A percentile compares a stretch with the other conserved stretches of the same genome.
Conservation (phyloP, 2,797 vertebrate species). For the Cottoperca gobio region DNA sequence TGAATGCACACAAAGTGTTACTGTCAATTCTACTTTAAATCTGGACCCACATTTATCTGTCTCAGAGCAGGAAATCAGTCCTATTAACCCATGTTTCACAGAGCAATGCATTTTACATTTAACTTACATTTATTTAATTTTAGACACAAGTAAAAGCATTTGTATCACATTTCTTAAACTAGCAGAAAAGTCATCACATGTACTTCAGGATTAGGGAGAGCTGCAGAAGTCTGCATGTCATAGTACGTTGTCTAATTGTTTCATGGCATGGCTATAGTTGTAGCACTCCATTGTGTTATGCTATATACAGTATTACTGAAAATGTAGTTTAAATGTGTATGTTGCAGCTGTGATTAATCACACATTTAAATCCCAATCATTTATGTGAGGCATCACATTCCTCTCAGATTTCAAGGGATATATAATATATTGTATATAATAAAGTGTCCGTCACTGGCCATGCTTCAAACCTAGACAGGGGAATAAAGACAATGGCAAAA, state of each 20-base stretch:
- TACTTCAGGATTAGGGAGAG: neutral
- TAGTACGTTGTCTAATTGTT: neutral
- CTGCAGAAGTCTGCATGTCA: neutral
- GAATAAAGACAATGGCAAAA: constrained; percentile 65
- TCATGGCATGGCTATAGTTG: neutral
- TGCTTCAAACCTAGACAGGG: constrained; percentile 16
- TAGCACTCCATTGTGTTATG: neutral
- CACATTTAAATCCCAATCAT: neutral
- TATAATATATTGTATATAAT: too few species aligned
- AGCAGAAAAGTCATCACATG: neutral
- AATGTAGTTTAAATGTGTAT: neutral
- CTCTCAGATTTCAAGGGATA: neutral
- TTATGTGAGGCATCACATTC: neutral
- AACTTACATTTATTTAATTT: neutral
- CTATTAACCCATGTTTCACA: neutral
- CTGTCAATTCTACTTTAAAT: neutral
- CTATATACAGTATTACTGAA: neutral
- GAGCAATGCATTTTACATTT: neutral
- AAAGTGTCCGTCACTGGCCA: neutral
- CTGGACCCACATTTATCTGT: too few species aligned
- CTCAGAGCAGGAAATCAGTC: neutral
- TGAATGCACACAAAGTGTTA: neutral
- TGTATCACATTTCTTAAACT: neutral
- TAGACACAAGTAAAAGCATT: neutral
- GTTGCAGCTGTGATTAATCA: neutral